A percentile compares a stretch with the other conserved stretches of the same genome.
Evolutionary conservation across 2,888 invertebrate species (phyloP).

Genomic region (Dromius quadrimaculatus): DNA sequence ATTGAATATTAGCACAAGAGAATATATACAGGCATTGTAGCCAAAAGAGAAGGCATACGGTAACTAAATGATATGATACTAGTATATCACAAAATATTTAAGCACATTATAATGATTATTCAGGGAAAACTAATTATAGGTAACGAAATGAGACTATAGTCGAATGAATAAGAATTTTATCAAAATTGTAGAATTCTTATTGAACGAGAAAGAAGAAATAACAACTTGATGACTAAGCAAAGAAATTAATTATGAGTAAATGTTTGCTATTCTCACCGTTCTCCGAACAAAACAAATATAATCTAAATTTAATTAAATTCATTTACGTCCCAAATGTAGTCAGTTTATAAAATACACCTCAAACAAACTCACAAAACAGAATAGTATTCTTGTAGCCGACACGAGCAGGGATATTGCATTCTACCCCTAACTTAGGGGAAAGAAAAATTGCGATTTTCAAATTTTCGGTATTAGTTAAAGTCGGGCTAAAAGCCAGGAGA

Average conservation of each 20-base stretch:
- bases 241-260: conserved; percentile 33
- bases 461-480: conserved; percentile 13
- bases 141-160: too few species aligned
- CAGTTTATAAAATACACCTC: conserved; percentile 24
- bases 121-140: too few species aligned
- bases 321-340: conserved; percentile 18
- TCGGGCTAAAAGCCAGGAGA: conserved; percentile 7
- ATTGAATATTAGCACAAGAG: too few species aligned
- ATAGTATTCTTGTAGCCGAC: background rate
- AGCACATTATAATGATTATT: too few species aligned
- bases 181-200: too few species aligned
- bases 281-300: conserved; percentile 29
- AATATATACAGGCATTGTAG: too few species aligned
- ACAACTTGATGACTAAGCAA: conserved; percentile 9
- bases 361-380: conserved; percentile 2
- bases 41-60: too few species aligned
- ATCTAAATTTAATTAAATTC: conserved; percentile 45
- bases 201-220: too few species aligned
- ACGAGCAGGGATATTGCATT: background rate
- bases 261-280: conserved; percentile 14
- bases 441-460: conserved; percentile 19
- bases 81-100: too few species aligned
- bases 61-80: too few species aligned
- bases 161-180: too few species aligned
- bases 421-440: background rate